These are phyloP conservation scores for Saimiri boliviensis DNA, from an alignment of 2,113 vertebrate species.

Conservation along the genomic window DNA sequence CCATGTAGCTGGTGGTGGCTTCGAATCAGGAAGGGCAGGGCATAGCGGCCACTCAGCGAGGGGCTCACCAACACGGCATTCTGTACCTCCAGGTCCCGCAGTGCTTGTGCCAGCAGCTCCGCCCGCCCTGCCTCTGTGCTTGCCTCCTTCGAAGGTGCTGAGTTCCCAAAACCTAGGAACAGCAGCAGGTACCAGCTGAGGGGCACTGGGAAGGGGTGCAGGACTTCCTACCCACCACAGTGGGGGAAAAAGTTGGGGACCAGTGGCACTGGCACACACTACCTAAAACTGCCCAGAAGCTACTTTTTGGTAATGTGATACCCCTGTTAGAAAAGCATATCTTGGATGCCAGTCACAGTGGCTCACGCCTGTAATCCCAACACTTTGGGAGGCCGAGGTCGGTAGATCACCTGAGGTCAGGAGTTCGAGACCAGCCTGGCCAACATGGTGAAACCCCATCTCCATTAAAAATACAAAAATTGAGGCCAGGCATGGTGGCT, in stretches of 20 bases:
- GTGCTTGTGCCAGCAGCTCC: constrained; percentile 87
- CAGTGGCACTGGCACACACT: not conserved
- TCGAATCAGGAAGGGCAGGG: constrained; percentile 92
- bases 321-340: not conserved
- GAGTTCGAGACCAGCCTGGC: no score
- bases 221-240: not conserved
- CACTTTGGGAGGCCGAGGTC: no score
- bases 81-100: constrained; percentile 87
- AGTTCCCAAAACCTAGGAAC: constrained; percentile 92
- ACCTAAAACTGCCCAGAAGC: not conserved
- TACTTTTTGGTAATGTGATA: not conserved
- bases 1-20: constrained; percentile 86
- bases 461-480: no score
- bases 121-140: constrained; percentile 88
- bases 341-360: no score
- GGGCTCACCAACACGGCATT: constrained; percentile 92
- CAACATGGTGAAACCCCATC: no score
- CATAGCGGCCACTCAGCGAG: constrained; percentile 95
- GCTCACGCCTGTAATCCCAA: no score
- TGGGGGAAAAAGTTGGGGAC: not conserved
- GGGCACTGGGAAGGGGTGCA: not conserved
- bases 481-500: no score
- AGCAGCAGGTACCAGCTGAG: constrained; percentile 27
- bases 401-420: no score
- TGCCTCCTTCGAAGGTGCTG: constrained; percentile 82